Evolutionary conservation across 37 sponge, comb jelly and placozoan species (phyloP).

Genomic region (Chondrilla cf. caribensis): DNA sequence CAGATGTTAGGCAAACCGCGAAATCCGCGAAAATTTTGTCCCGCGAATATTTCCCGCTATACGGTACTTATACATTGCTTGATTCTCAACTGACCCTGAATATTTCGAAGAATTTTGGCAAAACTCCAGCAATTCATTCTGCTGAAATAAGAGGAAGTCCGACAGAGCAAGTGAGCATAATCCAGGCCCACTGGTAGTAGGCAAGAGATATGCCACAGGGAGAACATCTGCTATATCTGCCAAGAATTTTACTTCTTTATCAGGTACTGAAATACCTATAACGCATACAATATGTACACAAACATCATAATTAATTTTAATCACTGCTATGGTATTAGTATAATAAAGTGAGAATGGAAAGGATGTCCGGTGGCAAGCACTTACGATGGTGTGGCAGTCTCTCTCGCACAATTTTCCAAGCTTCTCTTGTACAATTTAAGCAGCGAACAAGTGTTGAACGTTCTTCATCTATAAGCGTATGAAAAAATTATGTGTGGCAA

Average conservation of each 20-base stretch:
- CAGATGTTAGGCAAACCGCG: too few relatives aligned
- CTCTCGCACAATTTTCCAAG: slow-evolving; percentile 51
- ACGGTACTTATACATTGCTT: too few relatives aligned
- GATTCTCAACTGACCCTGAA: slow-evolving; percentile 4
- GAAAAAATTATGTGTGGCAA: neutral
- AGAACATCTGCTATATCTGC: slow-evolving; percentile 18
- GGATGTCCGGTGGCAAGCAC: neutral
- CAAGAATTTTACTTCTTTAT: slow-evolving; percentile 22
- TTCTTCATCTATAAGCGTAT: neutral
- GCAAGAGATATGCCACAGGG: slow-evolving; percentile 61
- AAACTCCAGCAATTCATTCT: slow-evolving; percentile 59
- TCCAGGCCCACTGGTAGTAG: slow-evolving; percentile 53
- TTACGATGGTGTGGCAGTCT: neutral
- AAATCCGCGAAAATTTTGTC: too few relatives aligned
- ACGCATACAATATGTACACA: neutral
- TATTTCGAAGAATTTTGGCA: slow-evolving; percentile 12
- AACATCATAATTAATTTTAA: neutral
- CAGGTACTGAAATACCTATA: slow-evolving; percentile 29
- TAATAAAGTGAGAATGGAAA: too few relatives aligned
- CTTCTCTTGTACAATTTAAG: slow-evolving; percentile 30
- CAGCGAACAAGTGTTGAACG: neutral
- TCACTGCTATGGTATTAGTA: neutral
- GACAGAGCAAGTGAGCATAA: slow-evolving; percentile 47
- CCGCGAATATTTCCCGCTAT: too few relatives aligned
- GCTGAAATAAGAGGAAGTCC: slow-evolving; percentile 51